phyloP scores from a whole-genome alignment of 1,140 invertebrate species.

The Hormaphis cornu region DNA sequence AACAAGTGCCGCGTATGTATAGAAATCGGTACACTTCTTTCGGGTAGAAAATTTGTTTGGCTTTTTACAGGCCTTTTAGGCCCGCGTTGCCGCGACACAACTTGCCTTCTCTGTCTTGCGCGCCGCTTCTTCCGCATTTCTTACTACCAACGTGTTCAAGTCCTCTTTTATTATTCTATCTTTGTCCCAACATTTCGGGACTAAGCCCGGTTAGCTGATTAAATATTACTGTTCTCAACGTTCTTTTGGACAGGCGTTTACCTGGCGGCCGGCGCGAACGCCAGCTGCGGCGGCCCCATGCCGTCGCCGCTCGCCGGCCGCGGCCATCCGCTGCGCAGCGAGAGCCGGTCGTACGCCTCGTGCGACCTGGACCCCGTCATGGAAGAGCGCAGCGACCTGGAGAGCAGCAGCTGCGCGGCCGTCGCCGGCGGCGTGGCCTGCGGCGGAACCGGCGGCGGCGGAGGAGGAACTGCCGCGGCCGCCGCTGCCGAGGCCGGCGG shows the following conservation, averaged over 20 bases:
- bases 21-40: no score
- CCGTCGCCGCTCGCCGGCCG: background rate
- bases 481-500: background rate
- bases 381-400: slow-evolving; percentile 11
- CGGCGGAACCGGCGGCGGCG: background rate
- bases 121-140: no score
- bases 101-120: no score
- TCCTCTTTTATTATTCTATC: no score
- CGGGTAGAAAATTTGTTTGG: no score
- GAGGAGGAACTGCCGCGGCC: background rate
- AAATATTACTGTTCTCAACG: background rate
- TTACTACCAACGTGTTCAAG: no score
- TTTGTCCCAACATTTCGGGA: background rate
- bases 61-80: no score
- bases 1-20: no score
- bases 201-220: no score
- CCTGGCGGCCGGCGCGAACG: background rate
- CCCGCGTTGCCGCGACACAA: no score
- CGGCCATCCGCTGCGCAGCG: background rate
- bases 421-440: background rate
- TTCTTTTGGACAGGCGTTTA: slow-evolving; percentile 2
- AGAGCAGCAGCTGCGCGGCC: slow-evolving; percentile 11
- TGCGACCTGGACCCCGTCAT: slow-evolving; percentile 14
- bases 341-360: slow-evolving; percentile 23
- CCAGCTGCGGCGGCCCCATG: background rate